Evolutionary conservation across 2,113 vertebrate genomes (phyloP).

Genomic region (Hemichromis elongatus): DNA sequence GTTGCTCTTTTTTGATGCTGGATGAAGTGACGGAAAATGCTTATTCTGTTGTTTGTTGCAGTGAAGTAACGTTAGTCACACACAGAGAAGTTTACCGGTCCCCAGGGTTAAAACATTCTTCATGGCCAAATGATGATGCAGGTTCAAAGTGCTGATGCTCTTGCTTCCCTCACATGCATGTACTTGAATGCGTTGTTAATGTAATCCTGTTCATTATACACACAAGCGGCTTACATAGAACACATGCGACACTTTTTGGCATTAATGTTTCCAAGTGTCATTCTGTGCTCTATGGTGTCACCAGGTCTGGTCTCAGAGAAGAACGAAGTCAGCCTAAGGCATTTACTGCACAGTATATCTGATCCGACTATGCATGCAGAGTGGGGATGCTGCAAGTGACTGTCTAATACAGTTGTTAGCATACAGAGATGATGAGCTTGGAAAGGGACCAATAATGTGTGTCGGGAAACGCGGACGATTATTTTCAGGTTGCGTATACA

Average conservation of each 20-base stretch:
- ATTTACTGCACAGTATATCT: background rate
- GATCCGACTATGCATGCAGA: conserved; percentile 2
- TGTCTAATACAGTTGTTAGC: background rate
- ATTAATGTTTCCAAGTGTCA: background rate
- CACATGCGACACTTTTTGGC: background rate
- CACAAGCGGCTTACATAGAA: background rate
- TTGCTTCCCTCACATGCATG: background rate
- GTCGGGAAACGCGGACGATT: background rate
- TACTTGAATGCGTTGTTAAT: conserved; percentile 13
- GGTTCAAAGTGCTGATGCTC: background rate
- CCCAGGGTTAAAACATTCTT: background rate
- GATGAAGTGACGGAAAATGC: conserved; percentile 10
- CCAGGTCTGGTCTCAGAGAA: background rate
- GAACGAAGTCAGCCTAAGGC: conserved; percentile 1
- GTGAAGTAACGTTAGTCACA: conserved; percentile 22
- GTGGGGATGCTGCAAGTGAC: background rate
- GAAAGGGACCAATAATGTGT: background rate
- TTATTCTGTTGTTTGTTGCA: conserved; percentile 6
- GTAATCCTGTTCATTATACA: conserved; percentile 7
- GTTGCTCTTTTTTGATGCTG: background rate
- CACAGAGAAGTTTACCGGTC: conserved; percentile 3
- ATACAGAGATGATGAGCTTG: background rate
- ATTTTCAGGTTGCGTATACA: background rate
- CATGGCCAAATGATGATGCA: background rate
- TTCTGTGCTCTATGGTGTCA: background rate